Evolutionary conservation across 2,113 vertebrate species (phyloP).

Genomic region (Scalopus aquaticus): DNA sequence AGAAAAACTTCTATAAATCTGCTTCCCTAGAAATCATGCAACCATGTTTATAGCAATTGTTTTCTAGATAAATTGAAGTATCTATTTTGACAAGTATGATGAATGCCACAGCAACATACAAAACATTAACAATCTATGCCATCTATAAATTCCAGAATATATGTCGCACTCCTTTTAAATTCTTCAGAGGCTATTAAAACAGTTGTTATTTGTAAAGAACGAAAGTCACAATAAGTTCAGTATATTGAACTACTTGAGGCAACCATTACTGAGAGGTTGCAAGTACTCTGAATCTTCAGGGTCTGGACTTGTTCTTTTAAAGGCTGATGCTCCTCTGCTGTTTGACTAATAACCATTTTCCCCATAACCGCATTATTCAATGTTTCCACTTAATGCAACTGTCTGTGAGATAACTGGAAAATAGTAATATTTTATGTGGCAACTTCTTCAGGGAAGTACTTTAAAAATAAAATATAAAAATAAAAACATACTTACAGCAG

Average conservation of each 20-base stretch:
- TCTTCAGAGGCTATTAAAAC: neutral
- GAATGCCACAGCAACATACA: neutral
- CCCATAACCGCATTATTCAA: neutral
- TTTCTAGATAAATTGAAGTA: neutral
- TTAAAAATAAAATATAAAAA: neutral
- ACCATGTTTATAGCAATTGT: neutral
- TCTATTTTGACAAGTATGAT: neutral
- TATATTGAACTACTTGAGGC: neutral
- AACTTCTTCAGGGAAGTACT: neutral
- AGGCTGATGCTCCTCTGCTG: neutral
- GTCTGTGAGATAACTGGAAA: neutral
- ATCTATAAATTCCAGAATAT: neutral
- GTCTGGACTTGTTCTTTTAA: neutral
- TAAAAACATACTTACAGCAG: constrained; percentile 92
- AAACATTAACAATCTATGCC: neutral
- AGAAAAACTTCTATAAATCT: neutral
- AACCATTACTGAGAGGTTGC: neutral
- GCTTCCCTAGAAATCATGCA: neutral
- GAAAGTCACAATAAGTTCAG: neutral
- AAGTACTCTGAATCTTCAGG: neutral
- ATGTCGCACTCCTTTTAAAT: neutral
- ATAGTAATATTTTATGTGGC: neutral
- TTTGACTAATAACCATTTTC: neutral
- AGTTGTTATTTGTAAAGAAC: neutral
- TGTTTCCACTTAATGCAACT: neutral